These are phyloP conservation scores for Drosophila funebris DNA, from an alignment of 1,140 invertebrate species.

Conservation along the genomic window DNA sequence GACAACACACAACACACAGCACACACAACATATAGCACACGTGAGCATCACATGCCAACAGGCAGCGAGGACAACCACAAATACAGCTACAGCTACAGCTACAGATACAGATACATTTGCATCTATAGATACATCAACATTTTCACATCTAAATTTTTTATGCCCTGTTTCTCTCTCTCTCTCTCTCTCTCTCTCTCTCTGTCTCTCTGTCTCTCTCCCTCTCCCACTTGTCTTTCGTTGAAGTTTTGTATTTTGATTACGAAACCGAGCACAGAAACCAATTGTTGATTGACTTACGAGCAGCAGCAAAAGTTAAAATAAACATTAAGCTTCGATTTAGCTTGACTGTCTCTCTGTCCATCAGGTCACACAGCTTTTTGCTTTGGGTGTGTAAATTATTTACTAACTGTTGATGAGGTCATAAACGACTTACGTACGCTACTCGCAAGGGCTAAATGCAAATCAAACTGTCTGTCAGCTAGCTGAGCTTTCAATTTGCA, in stretches of 20 bases:
- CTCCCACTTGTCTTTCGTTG: no score
- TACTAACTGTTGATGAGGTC: slow-evolving; percentile 63
- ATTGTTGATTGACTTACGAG: slow-evolving; percentile 72
- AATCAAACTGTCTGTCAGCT: slow-evolving; percentile 2
- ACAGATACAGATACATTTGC: slow-evolving; percentile 23
- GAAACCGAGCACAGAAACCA: slow-evolving; percentile 52
- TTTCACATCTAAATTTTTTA: slow-evolving; percentile 9
- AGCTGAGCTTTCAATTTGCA: not conserved
- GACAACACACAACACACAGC: slow-evolving; percentile 4
- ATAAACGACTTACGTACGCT: slow-evolving; percentile 43
- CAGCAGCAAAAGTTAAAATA: slow-evolving; percentile 36
- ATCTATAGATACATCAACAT: slow-evolving; percentile 28
- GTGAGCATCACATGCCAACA: slow-evolving; percentile 74
- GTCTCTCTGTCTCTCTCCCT: not conserved
- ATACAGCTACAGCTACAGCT: slow-evolving; percentile 34
- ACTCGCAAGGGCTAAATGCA: slow-evolving; percentile 21
- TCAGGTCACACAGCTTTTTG: slow-evolving; percentile 52
- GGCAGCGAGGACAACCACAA: slow-evolving; percentile 55
- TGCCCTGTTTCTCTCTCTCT: slow-evolving; percentile 7
- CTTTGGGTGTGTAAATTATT: slow-evolving; percentile 43
- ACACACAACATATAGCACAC: slow-evolving; percentile 31
- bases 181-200: not conserved
- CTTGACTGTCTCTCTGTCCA: slow-evolving; percentile 20
- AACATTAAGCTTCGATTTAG: slow-evolving; percentile 28
- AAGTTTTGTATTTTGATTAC: slow-evolving; percentile 49